Conservation (phyloP, 92 coral and sea anemone species). For the Epizoanthus rinbou region DNA sequence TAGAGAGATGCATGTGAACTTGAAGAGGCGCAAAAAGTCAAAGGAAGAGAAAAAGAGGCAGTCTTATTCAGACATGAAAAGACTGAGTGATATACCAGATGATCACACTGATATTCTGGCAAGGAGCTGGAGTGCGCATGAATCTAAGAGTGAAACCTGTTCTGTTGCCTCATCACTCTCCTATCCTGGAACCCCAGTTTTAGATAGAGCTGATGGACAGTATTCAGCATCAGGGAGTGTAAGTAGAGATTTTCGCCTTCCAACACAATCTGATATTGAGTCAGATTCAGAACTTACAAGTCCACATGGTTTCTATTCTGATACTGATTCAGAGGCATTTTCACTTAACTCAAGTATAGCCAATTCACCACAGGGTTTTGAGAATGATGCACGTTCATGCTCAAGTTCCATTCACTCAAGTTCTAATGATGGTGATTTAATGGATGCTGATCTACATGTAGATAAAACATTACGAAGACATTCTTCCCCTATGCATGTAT, state of each 20-base stretch:
- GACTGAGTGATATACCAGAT: slow-evolving; percentile 20
- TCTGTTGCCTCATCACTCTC: background rate
- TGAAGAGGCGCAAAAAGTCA: slow-evolving; percentile 15
- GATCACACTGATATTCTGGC: slow-evolving; percentile 3
- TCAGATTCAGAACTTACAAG: slow-evolving; percentile 12
- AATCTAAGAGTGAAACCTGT: slow-evolving; percentile 3
- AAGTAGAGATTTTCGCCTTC: background rate
- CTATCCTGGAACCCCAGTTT: slow-evolving; percentile 16
- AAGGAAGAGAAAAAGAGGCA: slow-evolving; percentile 29
- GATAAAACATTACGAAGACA: slow-evolving; percentile 15
- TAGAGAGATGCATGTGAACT: slow-evolving; percentile 31
- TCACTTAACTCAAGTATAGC: slow-evolving; percentile 16
- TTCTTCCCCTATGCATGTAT: slow-evolving; percentile 32
- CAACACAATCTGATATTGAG: background rate
- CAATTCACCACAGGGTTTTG: slow-evolving; percentile 9
- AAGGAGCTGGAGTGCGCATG: slow-evolving; percentile 3
- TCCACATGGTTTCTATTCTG: background rate
- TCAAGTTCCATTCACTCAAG: slow-evolving; percentile 27
- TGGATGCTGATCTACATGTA: background rate
- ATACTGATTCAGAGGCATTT: slow-evolving; percentile 35
- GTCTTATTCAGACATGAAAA: slow-evolving; percentile 16
- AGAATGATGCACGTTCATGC: slow-evolving; percentile 12
- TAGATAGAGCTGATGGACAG: slow-evolving; percentile 4
- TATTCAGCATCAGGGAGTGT: background rate
- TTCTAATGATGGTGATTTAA: slow-evolving; percentile 19